Base-by-base conservation (phyloP, 2,888 invertebrate genomes). In the Cosmorhoe ocellata region DNA sequence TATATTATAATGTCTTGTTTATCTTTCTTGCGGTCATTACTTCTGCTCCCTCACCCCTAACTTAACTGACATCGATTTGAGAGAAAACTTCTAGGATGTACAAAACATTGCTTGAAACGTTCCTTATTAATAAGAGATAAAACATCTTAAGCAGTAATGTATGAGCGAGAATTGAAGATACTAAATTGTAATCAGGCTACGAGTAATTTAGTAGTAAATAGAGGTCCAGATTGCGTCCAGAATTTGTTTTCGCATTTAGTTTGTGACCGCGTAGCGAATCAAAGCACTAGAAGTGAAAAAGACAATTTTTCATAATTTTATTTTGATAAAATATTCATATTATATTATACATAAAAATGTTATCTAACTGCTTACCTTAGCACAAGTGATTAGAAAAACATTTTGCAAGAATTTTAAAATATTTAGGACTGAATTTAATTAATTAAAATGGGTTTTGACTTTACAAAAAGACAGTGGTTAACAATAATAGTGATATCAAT, bases 401-500 rank as follows among this genome's bases (percentile, higher is more conserved):
- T n/a, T n/a, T n/a, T n/a, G n/a, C n/a, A n/a, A n/a, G n/a, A n/a
- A n/a, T n/a, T n/a, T n/a, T n/a, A n/a, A n/a, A n/a, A n/a, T n/a
- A n/a, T n/a, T 24, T 7, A 24, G 7, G 24, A 24, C 3, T 27
- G 27, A 2, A 31, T 30, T 34, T 28, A 34, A 6, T 42, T 36
- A 43, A 36, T 40, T 5, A 74, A 67, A 77, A 94, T 93, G 93
- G 90, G 90, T 79, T 87, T 91, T 13, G 90, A 92, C 61, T 95
- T 95, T 73, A 92, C 94, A 0, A 92, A 90, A 70, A 89, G 95
- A 69, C 96, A 96, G 84, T 95, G 95, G 94, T 80, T 94, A 64
- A 95, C 95, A 0, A 90, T 96, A 34, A 87, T 95, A 30, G 94
- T 95, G 38, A 95, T 96, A 74, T 94, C 95, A 22, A 92, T 96